A percentile compares a stretch with the other conserved stretches of the same genome.
phyloP scores from a whole-genome alignment of 2,113 vertebrate genomes.

The Anguilla japonica region DNA sequence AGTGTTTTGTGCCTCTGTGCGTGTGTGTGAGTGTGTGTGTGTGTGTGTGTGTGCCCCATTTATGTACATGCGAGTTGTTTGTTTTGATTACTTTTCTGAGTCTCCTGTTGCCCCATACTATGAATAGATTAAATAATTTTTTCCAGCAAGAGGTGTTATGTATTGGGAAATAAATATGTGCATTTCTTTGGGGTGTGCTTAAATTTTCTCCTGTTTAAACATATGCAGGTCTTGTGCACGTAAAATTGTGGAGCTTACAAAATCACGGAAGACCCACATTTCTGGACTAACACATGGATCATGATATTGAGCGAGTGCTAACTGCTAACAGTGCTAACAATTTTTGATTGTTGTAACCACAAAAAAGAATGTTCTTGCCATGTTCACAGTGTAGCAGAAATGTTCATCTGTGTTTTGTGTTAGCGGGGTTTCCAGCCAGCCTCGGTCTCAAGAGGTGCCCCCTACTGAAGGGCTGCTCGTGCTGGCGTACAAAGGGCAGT shows the following conservation, averaged over 20 bases:
- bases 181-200: background rate
- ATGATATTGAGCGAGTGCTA: too few relatives aligned
- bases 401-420: background rate
- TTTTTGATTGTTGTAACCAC: background rate
- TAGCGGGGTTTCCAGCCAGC: background rate
- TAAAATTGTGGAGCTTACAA: background rate
- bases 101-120: background rate
- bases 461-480: background rate
- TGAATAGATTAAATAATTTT: background rate
- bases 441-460: background rate
- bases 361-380: background rate
- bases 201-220: background rate
- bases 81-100: background rate
- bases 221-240: background rate
- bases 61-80: background rate
- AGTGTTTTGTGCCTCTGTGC: slow-evolving; percentile 2
- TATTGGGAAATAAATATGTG: background rate
- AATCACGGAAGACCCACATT: background rate
- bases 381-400: background rate
- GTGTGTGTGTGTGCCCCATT: slow-evolving; percentile 21
- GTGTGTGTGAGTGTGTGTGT: slow-evolving; percentile 24
- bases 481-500: slow-evolving; percentile 9
- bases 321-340: too few relatives aligned
- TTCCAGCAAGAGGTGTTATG: background rate
- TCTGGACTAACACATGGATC: background rate